Evolutionary conservation across 2,113 vertebrate species (phyloP), one percentile per base, ranked within the genome.

Genomic region (Rhipidura dahli): DNA sequence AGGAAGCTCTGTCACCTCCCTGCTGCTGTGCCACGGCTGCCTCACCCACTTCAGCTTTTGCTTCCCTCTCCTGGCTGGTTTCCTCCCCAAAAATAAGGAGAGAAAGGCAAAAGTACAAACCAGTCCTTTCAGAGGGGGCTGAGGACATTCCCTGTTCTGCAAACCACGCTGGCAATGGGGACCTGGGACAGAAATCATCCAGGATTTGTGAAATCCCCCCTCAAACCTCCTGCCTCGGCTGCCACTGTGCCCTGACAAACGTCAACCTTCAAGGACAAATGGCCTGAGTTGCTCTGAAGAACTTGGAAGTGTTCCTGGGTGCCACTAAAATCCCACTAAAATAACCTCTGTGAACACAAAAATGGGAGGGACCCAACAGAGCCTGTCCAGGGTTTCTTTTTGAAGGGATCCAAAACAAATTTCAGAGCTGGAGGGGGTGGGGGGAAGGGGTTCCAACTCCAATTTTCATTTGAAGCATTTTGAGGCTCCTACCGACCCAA

Each of bases 91-190:
- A 88, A 68, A 53, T 2, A 27, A 33, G 13, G 26, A 91, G 39
- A 53, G 57, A 78, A 71, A 22, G 7, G 44, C 2, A 3, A 89
- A 57, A 65, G 6, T 28, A 30, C 6, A 37, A 79, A 54, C 2
- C 5, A 61, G 6, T 16, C 2, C 2, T 63, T 57, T 26, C 4
- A 64, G 30, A 81, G 61, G 31, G 83, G 51, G 30, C 21, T 45
- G 47, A 51, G 53, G 30, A 13, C 14, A 7, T 61, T 69, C 22
- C 50, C n/a, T 53, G 19, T 15, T 56, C 26, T n/a, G 37, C 37
- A 40, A 57, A 22, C 12, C 1, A 0, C 50, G 16, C 7, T 54
- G 57, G 33, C 9, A 70, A 70, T 8, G 0, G 0, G 7, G 42
- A 37, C 2, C 26, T 40, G 35, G 54, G 30, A 30, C 3, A 76